These are phyloP conservation scores for Panopea generosa DNA, from an alignment of 2,888 invertebrate genomes.

Conservation along the genomic window DNA sequence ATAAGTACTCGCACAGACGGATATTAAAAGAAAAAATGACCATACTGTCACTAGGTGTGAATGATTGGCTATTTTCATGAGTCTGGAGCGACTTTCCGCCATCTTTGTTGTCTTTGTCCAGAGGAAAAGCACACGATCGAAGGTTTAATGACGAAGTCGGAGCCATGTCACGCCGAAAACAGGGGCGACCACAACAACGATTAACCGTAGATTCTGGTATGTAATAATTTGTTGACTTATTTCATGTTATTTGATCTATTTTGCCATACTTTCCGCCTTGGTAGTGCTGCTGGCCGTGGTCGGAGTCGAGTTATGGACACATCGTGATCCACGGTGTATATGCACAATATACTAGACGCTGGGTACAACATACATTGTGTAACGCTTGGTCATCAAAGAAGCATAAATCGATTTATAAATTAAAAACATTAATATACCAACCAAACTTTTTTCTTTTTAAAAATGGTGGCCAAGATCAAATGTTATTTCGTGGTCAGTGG, in stretches of 20 bases:
- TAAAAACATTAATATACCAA: no score
- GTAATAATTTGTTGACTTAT: constrained; percentile 57
- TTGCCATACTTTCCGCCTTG: background rate
- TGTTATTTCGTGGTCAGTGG: no score
- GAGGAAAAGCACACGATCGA: constrained; percentile 40
- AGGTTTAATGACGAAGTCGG: constrained; percentile 70
- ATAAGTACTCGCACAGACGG: constrained; percentile 35
- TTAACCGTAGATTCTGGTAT: constrained; percentile 84
- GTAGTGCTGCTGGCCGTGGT: background rate
- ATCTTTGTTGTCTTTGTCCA: constrained; percentile 66
- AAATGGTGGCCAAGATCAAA: no score
- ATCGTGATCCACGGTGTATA: background rate
- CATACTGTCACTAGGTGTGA: constrained; percentile 13
- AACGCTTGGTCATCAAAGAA: background rate
- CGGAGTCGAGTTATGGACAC: background rate
- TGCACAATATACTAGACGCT: background rate
- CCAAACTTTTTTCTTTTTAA: no score
- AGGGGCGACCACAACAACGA: constrained; percentile 85
- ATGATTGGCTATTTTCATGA: constrained; percentile 55
- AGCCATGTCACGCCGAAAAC: constrained; percentile 83
- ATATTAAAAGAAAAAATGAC: constrained; percentile 40
- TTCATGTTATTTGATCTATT: background rate
- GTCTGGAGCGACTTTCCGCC: constrained; percentile 56
- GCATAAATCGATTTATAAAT: background rate
- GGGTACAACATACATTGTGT: background rate